A percentile compares a stretch with the other conserved stretches of the same genome.
Evolutionary conservation across 2,113 vertebrate species (phyloP).

Genomic region (Mesocricetus auratus): DNA sequence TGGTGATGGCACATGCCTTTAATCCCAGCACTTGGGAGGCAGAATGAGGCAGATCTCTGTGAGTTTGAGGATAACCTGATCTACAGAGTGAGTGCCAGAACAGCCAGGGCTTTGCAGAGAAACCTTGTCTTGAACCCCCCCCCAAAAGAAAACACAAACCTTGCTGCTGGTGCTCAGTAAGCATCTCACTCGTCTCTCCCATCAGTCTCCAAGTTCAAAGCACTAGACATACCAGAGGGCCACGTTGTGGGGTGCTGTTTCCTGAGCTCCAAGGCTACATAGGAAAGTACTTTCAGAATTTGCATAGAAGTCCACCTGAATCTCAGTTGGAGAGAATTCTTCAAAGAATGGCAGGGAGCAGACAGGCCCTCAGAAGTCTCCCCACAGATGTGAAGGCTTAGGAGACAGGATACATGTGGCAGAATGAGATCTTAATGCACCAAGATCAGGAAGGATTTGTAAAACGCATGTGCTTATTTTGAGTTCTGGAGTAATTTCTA

Average conservation of each 20-base stretch:
- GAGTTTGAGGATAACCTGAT: too few species aligned
- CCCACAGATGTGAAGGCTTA: neutral
- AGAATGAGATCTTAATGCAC: neutral
- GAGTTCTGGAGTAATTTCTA: neutral
- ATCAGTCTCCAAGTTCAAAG: neutral
- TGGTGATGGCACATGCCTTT: too few species aligned
- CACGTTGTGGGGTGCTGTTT: neutral
- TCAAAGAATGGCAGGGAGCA: neutral
- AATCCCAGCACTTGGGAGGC: too few species aligned
- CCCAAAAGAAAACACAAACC: too few species aligned
- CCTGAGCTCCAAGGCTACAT: neutral
- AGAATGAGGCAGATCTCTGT: too few species aligned
- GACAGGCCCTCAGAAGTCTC: neutral
- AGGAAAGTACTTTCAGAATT: conserved; percentile 19
- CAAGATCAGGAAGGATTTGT: neutral
- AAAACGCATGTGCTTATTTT: neutral
- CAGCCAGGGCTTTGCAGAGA: too few species aligned
- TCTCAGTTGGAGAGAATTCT: neutral
- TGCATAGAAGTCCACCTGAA: neutral
- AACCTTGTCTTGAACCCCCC: too few species aligned
- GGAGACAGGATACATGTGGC: neutral
- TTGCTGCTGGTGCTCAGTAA: neutral
- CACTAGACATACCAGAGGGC: neutral
- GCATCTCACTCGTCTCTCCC: too few species aligned
- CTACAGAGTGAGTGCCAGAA: too few species aligned